phyloP scores from a whole-genome alignment of 2,888 invertebrate genomes.

The Matsumyia berberina region DNA sequence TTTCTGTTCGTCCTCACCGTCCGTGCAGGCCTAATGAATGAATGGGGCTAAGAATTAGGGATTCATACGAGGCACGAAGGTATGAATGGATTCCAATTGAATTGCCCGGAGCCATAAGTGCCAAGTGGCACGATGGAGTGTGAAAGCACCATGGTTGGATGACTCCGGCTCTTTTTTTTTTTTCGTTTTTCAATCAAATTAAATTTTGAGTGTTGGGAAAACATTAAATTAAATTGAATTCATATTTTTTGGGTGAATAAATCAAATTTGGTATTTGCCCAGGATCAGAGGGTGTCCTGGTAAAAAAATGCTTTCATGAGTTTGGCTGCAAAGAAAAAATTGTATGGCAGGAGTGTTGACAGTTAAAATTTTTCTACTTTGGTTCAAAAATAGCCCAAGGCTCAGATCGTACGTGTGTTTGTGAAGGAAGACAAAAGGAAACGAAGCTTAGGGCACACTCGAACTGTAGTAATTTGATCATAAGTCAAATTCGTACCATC shows the following conservation, averaged over 20 bases:
- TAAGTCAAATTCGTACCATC: no score
- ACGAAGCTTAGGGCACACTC: no score
- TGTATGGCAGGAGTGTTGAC: no score
- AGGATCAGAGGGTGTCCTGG: background rate
- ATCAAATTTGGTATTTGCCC: background rate
- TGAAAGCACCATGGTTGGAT: constrained; percentile 1
- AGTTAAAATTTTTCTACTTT: no score
- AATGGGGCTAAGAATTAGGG: constrained; percentile 10
- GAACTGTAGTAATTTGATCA: no score
- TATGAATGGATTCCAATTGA: constrained; percentile 43
- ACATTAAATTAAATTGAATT: constrained; percentile 8
- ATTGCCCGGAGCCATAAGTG: constrained; percentile 14
- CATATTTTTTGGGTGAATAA: background rate
- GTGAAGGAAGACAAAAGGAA: no score
- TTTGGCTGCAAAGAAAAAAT: no score
- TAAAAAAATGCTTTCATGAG: no score
- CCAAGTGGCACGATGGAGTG: constrained; percentile 11
- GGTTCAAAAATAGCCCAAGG: no score
- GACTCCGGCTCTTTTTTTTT: background rate
- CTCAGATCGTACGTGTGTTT: no score
- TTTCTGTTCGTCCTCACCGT: background rate
- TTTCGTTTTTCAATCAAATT: background rate
- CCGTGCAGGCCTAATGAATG: constrained; percentile 8
- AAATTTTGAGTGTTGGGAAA: background rate
- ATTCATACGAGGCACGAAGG: constrained; percentile 4